Evolutionary conservation across 2,797 vertebrate genomes (phyloP), one percentile per base, ranked within the genome.

Genomic region (Semotilus atromaculatus): DNA sequence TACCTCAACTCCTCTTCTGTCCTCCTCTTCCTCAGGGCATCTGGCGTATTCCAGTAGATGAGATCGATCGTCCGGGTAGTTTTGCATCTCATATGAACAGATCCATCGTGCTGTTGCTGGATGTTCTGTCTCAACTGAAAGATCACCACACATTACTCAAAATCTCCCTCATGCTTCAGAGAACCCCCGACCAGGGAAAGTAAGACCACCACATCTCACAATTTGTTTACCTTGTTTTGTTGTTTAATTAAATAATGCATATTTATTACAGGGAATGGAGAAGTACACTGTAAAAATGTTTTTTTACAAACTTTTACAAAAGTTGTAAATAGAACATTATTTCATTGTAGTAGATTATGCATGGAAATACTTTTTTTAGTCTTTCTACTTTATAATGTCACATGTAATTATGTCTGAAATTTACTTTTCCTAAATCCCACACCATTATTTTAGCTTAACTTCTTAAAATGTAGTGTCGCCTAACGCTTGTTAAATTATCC

Each of bases 31-130:
- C 88, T 86, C 89, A 99, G 98, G 98, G 98, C 94, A 99, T 99
- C 96, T 99, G 98, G 98, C 97, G 98, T 90, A 99, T 99, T 93
- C 98, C 98, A 84, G 98, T 99, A 94, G 98, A 99, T 94, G 98
- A 99, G 94, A 99, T 99, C 34, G 98, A 99, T 95, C 97, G 98
- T 80, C 98, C 98, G 0, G 98, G 98, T 93, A 99, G 98, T 93
- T 99, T 99, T 67, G 98, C 98, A 34, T 99, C 97, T 94, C 98
- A 99, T 96, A 99, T 99, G 98, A 99, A 98, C 96, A 96, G 98
- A 90, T 99, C 98, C 85, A 97, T 99, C 79, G 97, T 99, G 85
- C 96, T 99, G 45, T 93, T 99, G 91, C 94, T 99, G 74, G 95
- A 97, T 86, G 98, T 99, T 93, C 95, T 99, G 92, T 96, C 95